Percentiles rank a stretch among this genome's conserved stretches.
Evolutionary conservation across 2,797 vertebrate genomes (phyloP).

Genomic region (Galago senegalensis): DNA sequence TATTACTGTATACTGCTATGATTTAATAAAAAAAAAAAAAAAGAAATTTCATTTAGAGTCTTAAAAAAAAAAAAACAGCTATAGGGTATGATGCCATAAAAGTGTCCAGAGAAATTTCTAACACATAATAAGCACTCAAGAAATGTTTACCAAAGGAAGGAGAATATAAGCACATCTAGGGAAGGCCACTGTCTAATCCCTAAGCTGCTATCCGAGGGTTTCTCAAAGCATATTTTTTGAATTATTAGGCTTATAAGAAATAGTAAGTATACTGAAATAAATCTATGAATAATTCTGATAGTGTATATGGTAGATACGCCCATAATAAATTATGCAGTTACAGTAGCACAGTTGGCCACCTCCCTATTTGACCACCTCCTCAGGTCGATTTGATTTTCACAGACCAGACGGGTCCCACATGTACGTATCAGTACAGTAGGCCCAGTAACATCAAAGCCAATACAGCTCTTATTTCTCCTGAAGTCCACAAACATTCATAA

Average conservation of each 20-base stretch:
- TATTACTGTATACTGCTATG: no score
- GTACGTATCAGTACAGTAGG: no score
- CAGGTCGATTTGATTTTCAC: no score
- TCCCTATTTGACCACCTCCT: no score
- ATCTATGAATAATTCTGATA: no score
- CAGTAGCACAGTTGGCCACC: no score
- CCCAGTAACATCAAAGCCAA: not conserved
- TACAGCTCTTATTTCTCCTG: not conserved
- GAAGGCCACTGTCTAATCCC: not conserved
- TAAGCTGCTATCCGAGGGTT: not conserved
- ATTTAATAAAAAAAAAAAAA: no score
- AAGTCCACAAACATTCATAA: not conserved
- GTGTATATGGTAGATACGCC: no score
- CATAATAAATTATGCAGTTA: no score
- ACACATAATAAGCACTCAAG: not conserved
- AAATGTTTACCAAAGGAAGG: not conserved
- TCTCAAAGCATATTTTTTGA: conserved; percentile 9
- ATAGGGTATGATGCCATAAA: not conserved
- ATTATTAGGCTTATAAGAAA: not conserved
- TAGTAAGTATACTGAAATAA: not conserved
- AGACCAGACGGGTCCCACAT: no score
- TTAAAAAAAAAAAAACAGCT: not conserved
- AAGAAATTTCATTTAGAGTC: no score
- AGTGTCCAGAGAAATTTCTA: not conserved
- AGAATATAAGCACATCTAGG: not conserved